Evolutionary conservation across 2,888 invertebrate species (phyloP), one percentile per base, ranked within the genome.

Genomic region (Listrodromus nycthemerus): DNA sequence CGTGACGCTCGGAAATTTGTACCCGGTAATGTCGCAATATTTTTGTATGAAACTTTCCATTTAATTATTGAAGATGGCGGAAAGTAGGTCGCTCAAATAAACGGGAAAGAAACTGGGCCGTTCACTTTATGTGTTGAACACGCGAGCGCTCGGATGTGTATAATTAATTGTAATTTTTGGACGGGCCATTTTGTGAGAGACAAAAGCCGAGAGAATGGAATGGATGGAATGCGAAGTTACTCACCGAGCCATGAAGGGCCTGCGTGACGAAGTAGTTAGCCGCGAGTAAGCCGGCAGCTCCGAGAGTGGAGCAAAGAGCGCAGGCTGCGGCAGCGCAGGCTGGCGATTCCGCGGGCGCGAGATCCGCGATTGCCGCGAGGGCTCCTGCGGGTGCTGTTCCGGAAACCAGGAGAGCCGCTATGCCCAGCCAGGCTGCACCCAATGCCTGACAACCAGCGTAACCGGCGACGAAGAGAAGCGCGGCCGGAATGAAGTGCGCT

Each of bases 311-410:
- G 89, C 95, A 95, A 16, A 93, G 89, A 10, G 93, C 93, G 82
- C 93, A 93, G 13, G 92, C 93, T 0, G 93, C 93, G 0, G 93
- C 93, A 6, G 93, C 93, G 78, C 93, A 93, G 2, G 93, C 92
- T 21, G 93, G 93, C 3, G 93, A 93, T 89, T 93, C 93, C 45
- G 91, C 93, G 33, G 95, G 95, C 6, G 95, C 95, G 33, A 95
- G 94, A 88, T 95, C 95, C 4, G 95, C 95, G 67, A 95, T 95
- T 85, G 95, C 95, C 1, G 95, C 94, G 67, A 94, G 94, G 8
- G 94, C 95, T 2, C 95, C 95, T 4, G 95, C 95, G 1, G 95
- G 94, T 5, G 95, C 95, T 16, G 95, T 95, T 3, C 95, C 95
- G 50, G 95, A 95, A 75, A 95, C 94, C 1, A 95, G 94, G 50